phyloP scores from a whole-genome alignment of 2,113 vertebrate species.

The Myanophis thanlyinensis region DNA sequence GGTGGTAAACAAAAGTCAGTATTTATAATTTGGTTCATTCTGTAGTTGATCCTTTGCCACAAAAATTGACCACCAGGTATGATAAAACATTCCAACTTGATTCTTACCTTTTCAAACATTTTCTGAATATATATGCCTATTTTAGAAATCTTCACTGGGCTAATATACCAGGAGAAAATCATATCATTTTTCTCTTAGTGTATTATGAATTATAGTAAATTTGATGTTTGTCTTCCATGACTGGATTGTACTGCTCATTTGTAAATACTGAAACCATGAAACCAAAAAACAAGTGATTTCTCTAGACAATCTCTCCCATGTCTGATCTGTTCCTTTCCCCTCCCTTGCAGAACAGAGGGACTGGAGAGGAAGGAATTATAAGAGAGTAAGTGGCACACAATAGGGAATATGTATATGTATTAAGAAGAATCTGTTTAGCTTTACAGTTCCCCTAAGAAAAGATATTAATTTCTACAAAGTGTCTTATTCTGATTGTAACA shows the following conservation, averaged over 20 bases:
- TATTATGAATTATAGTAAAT: neutral
- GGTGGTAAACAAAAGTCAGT: neutral
- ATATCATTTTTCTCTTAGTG: neutral
- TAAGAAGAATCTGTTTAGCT: neutral
- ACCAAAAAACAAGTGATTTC: neutral
- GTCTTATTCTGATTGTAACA: neutral
- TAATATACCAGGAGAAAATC: neutral
- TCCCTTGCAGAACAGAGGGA: neutral
- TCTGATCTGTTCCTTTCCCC: neutral
- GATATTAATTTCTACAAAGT: neutral
- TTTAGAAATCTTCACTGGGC: neutral
- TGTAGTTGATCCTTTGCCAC: neutral
- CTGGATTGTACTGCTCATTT: neutral
- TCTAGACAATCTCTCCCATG: neutral
- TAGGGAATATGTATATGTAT: neutral
- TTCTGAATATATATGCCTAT: neutral
- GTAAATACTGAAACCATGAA: neutral
- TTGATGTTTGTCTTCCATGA: neutral
- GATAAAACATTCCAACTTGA: neutral
- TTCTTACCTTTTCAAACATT: neutral
- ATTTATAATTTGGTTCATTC: neutral
- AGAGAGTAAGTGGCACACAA: neutral
- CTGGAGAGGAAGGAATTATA: neutral
- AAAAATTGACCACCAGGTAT: neutral
- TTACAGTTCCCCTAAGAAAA: neutral